A percentile compares a stretch with the other conserved stretches of the same genome.
Evolutionary conservation across 64 coral and sea anemone species (phyloP).

Genomic region (Montipora efflorescens): DNA sequence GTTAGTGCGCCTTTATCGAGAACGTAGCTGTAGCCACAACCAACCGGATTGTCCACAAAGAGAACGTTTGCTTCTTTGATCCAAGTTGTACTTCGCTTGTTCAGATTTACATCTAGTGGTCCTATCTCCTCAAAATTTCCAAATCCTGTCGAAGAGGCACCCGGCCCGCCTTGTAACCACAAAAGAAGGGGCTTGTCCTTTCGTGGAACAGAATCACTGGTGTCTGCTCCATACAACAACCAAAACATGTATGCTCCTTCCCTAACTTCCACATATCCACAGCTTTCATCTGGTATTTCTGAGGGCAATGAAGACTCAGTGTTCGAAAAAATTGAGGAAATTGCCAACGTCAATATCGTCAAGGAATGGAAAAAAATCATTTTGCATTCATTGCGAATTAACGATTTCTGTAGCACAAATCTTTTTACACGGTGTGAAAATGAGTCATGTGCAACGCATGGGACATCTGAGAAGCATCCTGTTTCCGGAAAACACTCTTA

Average conservation of each 20-base stretch:
- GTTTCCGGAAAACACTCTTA: no score
- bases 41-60: conserved; percentile 98
- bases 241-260: conserved; percentile 92
- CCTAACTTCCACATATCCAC: conserved; percentile 89
- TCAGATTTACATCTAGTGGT: conserved; percentile 74
- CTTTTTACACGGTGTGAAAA: no score
- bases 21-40: conserved; percentile 91
- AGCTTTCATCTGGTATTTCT: conserved; percentile 84
- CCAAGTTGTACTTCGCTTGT: conserved; percentile 80
- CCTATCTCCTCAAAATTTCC: conserved; percentile 98
- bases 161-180: conserved; percentile 98
- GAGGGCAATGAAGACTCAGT: no score
- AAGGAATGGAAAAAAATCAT: no score
- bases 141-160: conserved; percentile 91
- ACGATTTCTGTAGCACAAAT: no score
- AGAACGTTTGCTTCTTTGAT: conserved; percentile 83
- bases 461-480: no score
- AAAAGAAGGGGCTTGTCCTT: conserved; percentile 81
- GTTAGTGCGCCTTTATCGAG: conserved; percentile 74
- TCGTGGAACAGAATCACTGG: neutral
- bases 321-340: no score
- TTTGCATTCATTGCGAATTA: no score
- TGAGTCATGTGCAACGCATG: no score
- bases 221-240: conserved; percentile 90
- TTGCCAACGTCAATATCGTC: no score